Conservation (phyloP, 2,797 vertebrate species). For the Dicrostonyx torquatus region DNA sequence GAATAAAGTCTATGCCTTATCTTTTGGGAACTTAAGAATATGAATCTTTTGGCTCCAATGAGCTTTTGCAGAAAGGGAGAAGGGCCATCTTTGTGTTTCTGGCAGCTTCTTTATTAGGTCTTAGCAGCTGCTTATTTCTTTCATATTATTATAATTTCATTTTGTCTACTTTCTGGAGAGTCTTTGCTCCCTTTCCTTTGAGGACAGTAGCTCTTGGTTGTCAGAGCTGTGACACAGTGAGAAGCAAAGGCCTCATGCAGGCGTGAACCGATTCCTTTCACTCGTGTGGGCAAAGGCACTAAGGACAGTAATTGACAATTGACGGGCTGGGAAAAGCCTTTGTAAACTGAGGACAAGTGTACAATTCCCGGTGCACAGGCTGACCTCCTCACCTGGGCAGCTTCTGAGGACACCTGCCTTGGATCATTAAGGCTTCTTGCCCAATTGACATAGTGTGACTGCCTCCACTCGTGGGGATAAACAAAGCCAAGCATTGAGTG, state of each 20-base stretch:
- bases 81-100: conserved; percentile 56
- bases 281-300: conserved; percentile 87
- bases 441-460: conserved; percentile 92
- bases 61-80: conserved; percentile 15
- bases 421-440: conserved; percentile 94
- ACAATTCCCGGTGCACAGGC: conserved; percentile 79
- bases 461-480: conserved; percentile 88
- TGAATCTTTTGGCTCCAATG: not conserved
- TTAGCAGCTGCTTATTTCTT: conserved; percentile 74
- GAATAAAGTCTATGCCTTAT: not conserved
- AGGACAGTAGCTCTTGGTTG: conserved; percentile 53
- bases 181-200: conserved; percentile 54
- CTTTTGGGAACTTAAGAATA: conserved; percentile 45
- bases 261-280: conserved; percentile 60
- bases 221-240: conserved; percentile 49
- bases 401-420: conserved; percentile 93
- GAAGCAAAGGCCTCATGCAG: conserved; percentile 40
- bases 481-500: conserved; percentile 88
- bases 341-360: conserved; percentile 80
- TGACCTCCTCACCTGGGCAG: conserved; percentile 92
- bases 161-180: conserved; percentile 67
- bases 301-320: conserved; percentile 92
- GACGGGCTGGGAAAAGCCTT: conserved; percentile 75
- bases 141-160: conserved; percentile 72
- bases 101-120: conserved; percentile 41